Conservation (phyloP, 2,113 vertebrate species). For the Madoqua kirkii region DNA sequence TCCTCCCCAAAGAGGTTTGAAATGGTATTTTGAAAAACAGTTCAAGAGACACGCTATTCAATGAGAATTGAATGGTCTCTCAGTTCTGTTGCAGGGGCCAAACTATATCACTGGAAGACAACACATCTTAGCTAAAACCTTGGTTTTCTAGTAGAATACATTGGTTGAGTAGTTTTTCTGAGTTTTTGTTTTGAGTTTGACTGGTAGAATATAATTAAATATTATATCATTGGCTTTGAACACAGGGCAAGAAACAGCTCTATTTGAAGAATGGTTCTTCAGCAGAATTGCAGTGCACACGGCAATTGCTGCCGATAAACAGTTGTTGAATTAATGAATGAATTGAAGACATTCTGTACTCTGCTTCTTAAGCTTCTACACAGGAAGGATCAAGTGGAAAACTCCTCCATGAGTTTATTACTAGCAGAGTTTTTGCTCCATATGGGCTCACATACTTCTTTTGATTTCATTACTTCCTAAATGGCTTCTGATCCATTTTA, state of each 20-base stretch:
- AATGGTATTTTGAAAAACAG: not conserved
- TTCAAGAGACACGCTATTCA: not conserved
- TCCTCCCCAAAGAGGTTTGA: not conserved
- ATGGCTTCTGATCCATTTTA: not conserved
- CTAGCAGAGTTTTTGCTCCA: not conserved
- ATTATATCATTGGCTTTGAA: not conserved
- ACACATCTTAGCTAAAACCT: not conserved
- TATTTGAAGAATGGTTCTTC: constrained; percentile 1
- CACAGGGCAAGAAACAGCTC: not conserved
- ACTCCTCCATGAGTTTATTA: not conserved
- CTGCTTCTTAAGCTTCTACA: not conserved
- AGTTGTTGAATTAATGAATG: not conserved
- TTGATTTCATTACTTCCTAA: constrained; percentile 17
- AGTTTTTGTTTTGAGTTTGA: not conserved
- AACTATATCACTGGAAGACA: not conserved
- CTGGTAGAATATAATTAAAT: constrained; percentile 6
- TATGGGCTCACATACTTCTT: not conserved
- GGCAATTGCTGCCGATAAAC: not conserved
- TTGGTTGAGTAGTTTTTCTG: not conserved
- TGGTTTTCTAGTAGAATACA: not conserved
- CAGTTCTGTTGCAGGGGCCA: not conserved
- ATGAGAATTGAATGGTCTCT: not conserved
- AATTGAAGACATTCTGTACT: not conserved
- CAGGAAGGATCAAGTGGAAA: not conserved
- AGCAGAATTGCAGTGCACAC: not conserved